Conservation (phyloP, 2,888 invertebrate species). For the Beris chalybata region DNA sequence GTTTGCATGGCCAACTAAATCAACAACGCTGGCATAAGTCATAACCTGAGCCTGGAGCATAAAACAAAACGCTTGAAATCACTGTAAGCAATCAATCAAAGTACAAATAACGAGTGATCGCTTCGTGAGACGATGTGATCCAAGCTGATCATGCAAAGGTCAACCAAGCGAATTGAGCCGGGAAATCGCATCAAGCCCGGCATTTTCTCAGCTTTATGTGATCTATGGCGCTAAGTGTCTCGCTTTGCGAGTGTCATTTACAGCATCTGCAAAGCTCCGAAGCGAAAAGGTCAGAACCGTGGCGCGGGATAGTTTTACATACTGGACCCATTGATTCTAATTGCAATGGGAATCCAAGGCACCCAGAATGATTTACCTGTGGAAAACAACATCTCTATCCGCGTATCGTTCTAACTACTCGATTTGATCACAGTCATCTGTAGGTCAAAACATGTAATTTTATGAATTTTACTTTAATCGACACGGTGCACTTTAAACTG, state of each 20-base stretch:
- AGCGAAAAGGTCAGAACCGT: conserved; percentile 13
- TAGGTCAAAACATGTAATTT: too few species aligned
- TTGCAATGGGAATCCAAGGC: too few species aligned
- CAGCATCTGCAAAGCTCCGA: not conserved
- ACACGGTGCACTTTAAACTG: too few species aligned
- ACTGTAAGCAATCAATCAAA: conserved; percentile 28
- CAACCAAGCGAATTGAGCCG: not conserved
- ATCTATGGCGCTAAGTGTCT: conserved; percentile 21
- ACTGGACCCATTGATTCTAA: conserved; percentile 1
- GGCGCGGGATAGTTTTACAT: not conserved
- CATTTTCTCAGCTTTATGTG: not conserved
- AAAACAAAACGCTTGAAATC: conserved; percentile 17
- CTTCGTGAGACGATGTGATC: conserved; percentile 27
- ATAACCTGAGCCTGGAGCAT: conserved; percentile 22
- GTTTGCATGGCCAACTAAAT: too few species aligned
- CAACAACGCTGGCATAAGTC: conserved; percentile 19
- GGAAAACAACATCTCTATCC: too few species aligned
- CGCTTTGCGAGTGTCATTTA: conserved; percentile 17
- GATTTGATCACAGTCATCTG: too few species aligned
- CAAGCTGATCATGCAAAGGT: conserved; percentile 28
- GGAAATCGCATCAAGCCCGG: not conserved
- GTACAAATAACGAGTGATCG: conserved; percentile 27
- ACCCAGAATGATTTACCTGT: too few species aligned
- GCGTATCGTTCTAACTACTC: too few species aligned
- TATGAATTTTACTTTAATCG: too few species aligned